Base-by-base conservation (phyloP, 1,140 invertebrate species). In the Ceratina calcarata region DNA sequence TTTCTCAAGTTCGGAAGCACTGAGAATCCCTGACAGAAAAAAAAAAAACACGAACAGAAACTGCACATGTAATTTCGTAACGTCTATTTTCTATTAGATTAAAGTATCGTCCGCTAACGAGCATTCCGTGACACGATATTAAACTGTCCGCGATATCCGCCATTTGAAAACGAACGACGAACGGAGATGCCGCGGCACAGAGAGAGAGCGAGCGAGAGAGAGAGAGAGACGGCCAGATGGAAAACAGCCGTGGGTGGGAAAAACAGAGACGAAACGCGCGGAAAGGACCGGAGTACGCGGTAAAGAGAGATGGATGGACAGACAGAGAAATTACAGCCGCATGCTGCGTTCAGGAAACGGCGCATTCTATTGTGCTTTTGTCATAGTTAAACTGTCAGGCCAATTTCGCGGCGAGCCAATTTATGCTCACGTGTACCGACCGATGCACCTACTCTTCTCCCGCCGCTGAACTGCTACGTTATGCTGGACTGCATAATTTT, bases 371-470 rank as follows among this genome's bases (percentile, higher is more conserved):
- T 93, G 92, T 93, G 87, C 88, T 88, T 91, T 91, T 92, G 91
- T 92, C 91, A 91, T 92, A 92, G 91, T 91, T 93, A 92, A 93
- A 92, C 91, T 92, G 92, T 92, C 91, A 91, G 87, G 86, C 87
- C 86, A 90, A 91, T 93, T 92, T 91, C 81, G 86, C 89, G 82
- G 89, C 81, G 80, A 78, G 84, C 81, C 85, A 85, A 89, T 91
- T 90, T 89, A 87, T 86, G 76, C 81, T 87, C 72, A 78, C 81
- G 81, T 76, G 84, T 82, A 74, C 79, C 79, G 79, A 86, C 79
- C 79, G 79, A 86, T 86, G 72, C 22, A 45, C 69, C 45, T 62
- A 71, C 82, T 77, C 76, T 72, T 13, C 67, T 61, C 66, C 70
- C 66, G 49, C 20, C 64, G 22, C 24, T n/a, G 61, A 67, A 83